Base-by-base conservation (phyloP, 2,888 invertebrate species). In the Piscicola geometra region DNA sequence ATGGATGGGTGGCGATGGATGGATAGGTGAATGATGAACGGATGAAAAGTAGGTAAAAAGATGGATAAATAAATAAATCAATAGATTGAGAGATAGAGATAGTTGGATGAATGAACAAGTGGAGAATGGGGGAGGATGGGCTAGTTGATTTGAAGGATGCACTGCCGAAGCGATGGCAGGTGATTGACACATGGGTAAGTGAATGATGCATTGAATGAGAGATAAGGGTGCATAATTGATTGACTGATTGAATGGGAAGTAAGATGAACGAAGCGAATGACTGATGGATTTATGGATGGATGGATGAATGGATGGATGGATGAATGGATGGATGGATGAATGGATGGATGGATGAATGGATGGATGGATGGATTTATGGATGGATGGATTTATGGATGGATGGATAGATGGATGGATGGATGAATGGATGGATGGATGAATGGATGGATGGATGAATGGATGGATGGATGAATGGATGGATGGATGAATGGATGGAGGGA, bases 401-500 rank as follows among this genome's bases (percentile, higher is more conserved):
- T 15, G 25, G n/a, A 56, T 21, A 56, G n/a, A 56, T 21, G n/a
- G 60, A 47, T 47, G 21, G 50, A 56, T 21, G 25, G 60, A 56
- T 15, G 25, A 25, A 47, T 21, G 25, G 60, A 56, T 56, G n/a
- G 60, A 56, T 56, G 3, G 60, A 56, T 56, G 25, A 25, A 56
- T 56, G n/a, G 60, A 56, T 56, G n/a, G 12, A 56, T 56, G n/a
- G 60, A 56, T 21, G 3, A 3, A 56, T 56, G n/a, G 60, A 56
- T 56, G n/a, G 60, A 56, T 15, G n/a, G 60, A 56, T 56, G n/a
- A n/a, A 56, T 56, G 3, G 60, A 56, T 56, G 25, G n/a, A 56
- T 56, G 25, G n/a, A 56, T 21, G 78, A 85, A 85, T 78, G 90
- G 90, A 52, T 90, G 90, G 69, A 82, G 82, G 21, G 84, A 81